These are phyloP conservation scores for Monochamus alternatus DNA, from an alignment of 2,888 invertebrate genomes.

Conservation along the genomic window DNA sequence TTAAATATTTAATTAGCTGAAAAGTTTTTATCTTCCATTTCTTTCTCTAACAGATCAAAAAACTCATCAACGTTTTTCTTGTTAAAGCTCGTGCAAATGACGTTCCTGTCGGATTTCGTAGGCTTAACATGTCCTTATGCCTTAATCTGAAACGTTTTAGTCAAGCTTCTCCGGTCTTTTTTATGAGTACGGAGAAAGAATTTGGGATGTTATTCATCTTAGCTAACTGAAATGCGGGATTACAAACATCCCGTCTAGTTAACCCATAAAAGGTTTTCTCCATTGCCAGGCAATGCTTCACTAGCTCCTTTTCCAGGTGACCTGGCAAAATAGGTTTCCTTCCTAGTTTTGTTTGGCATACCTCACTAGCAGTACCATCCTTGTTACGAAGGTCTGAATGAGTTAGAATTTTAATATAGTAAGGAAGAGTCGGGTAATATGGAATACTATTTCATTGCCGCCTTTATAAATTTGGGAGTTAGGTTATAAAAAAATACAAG, in stretches of 20 bases:
- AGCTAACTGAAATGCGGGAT: slow-evolving; percentile 20
- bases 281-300: slow-evolving; percentile 25
- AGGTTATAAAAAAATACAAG: too few relatives aligned
- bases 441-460: too few relatives aligned
- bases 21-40: too few relatives aligned
- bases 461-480: too few relatives aligned
- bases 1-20: too few relatives aligned
- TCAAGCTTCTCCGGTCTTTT: slow-evolving; percentile 38
- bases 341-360: slow-evolving; percentile 13
- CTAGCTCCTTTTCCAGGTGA: slow-evolving; percentile 14
- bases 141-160: slow-evolving; percentile 29
- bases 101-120: too few relatives aligned
- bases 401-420: not conserved
- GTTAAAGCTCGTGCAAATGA: too few relatives aligned
- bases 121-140: too few relatives aligned
- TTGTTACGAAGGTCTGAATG: slow-evolving; percentile 34
- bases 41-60: too few relatives aligned
- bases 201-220: slow-evolving; percentile 37
- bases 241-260: slow-evolving; percentile 31
- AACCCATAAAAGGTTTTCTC: slow-evolving; percentile 34
- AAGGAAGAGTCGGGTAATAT: too few relatives aligned
- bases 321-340: slow-evolving; percentile 25
- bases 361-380: slow-evolving; percentile 1
- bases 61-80: too few relatives aligned
- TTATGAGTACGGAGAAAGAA: slow-evolving; percentile 24